A percentile compares a stretch with the other conserved stretches of the same genome.
These are phyloP conservation scores for Cydia amplana DNA, from an alignment of 1,140 invertebrate genomes.

Conservation along the genomic window DNA sequence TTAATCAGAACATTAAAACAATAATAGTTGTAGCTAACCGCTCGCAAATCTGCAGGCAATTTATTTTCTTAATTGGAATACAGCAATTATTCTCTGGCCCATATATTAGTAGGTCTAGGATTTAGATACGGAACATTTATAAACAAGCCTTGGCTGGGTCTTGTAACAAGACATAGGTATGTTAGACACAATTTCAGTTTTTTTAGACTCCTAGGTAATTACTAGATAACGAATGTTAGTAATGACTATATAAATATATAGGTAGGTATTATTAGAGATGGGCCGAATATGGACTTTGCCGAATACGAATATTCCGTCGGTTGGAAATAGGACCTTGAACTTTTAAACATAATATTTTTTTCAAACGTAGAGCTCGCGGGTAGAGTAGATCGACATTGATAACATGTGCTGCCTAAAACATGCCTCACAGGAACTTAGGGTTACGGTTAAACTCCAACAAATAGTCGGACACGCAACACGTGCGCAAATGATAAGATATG, in stretches of 20 bases:
- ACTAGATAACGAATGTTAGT: too few species aligned
- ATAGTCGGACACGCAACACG: constrained; percentile 8
- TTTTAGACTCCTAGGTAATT: too few species aligned
- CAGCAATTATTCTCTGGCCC: constrained; percentile 25
- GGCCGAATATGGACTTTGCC: too few species aligned
- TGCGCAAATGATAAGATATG: constrained; percentile 28
- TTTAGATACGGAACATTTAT: constrained; percentile 25
- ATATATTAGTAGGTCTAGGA: constrained; percentile 22
- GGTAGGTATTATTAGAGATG: too few species aligned
- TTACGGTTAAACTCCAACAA: constrained; percentile 1
- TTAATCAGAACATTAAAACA: background rate
- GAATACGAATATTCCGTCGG: too few species aligned
- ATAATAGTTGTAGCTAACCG: background rate
- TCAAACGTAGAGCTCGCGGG: too few species aligned
- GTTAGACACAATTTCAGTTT: too few species aligned
- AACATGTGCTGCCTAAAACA: background rate
- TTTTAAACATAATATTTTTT: too few species aligned
- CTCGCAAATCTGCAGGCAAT: constrained; percentile 20
- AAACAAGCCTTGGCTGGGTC: constrained; percentile 2
- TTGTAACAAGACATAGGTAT: background rate
- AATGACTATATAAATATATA: too few species aligned
- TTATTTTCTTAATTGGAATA: constrained; percentile 32
- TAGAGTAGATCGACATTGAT: too few species aligned
- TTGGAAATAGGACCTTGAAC: too few species aligned
- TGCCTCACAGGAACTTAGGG: background rate